Evolutionary conservation across 2,797 vertebrate species (phyloP).

Genomic region (Carapus acus): DNA sequence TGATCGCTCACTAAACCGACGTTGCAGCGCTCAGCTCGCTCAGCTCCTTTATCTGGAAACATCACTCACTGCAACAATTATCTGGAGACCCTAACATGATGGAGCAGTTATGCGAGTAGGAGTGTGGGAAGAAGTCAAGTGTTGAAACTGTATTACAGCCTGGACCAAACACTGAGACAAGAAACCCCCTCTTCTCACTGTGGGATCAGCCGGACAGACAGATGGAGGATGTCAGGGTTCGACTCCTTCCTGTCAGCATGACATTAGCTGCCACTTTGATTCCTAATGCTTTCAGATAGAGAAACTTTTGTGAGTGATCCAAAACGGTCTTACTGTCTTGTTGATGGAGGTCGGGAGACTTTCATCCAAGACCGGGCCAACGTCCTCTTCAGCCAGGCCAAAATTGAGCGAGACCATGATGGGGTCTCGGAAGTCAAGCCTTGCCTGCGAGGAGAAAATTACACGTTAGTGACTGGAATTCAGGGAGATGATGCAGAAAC

Average conservation of each 20-base stretch:
- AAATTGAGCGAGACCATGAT: constrained; percentile 87
- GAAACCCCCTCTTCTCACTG: constrained; percentile 10
- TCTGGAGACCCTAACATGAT: constrained; percentile 32
- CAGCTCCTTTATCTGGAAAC: constrained; percentile 21
- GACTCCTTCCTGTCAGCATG: constrained; percentile 23
- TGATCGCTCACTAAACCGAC: neutral
- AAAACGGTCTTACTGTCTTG: constrained; percentile 78
- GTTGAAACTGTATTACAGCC: constrained; percentile 34
- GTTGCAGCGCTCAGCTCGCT: neutral
- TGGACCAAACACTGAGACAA: constrained; percentile 30
- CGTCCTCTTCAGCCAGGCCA: constrained; percentile 78
- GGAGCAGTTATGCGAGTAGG: constrained; percentile 39
- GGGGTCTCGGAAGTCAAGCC: constrained; percentile 87
- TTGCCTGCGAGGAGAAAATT: constrained; percentile 68
- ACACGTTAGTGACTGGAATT: neutral
- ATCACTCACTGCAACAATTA: constrained; percentile 31
- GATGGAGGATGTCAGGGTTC: constrained; percentile 26
- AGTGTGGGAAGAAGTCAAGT: constrained; percentile 56
- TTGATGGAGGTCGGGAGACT: constrained; percentile 79
- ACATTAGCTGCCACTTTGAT: constrained; percentile 3
- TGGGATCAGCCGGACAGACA: constrained; percentile 25
- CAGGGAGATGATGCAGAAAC: neutral
- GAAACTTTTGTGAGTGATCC: neutral
- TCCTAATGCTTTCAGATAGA: neutral
- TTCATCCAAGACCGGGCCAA: constrained; percentile 85